These are phyloP conservation scores for Gortyna flavago DNA, from an alignment of 2,888 invertebrate genomes.

Conservation along the genomic window DNA sequence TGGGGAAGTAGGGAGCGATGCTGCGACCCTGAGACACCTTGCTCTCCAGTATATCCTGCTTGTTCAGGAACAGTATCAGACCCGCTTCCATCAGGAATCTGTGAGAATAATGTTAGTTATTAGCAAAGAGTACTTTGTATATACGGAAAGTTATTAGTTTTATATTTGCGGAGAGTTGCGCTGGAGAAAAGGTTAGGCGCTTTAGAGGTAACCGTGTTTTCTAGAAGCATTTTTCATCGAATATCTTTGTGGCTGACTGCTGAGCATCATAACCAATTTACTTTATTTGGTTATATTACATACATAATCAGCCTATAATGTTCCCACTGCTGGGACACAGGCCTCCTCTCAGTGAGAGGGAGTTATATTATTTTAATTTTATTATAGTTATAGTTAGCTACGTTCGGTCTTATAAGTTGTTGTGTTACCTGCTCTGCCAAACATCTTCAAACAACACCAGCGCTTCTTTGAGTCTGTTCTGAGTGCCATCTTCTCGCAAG, in stretches of 20 bases:
- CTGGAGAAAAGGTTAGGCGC: conserved; percentile 10
- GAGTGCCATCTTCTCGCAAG: conserved; percentile 92
- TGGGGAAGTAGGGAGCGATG: conserved; percentile 92
- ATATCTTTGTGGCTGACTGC: background rate
- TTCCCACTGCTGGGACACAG: too few species aligned
- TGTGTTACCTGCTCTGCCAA: conserved; percentile 93
- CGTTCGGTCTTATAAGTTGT: background rate
- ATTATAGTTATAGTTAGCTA: too few species aligned
- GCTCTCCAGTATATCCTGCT: conserved; percentile 93
- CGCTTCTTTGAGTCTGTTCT: conserved; percentile 93
- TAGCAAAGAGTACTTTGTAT: too few species aligned
- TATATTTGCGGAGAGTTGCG: conserved; percentile 3
- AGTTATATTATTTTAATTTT: too few species aligned
- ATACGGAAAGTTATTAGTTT: background rate
- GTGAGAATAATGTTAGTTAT: background rate
- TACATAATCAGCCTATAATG: too few species aligned
- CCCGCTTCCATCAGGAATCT: conserved; percentile 94
- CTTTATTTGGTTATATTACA: too few species aligned
- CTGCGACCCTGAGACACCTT: conserved; percentile 92
- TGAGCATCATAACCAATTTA: background rate
- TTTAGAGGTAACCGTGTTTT: background rate
- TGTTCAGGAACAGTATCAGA: conserved; percentile 95
- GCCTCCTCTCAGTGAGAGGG: too few species aligned
- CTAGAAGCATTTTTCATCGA: background rate
- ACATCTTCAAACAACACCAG: conserved; percentile 93